Evolutionary conservation across 2,113 vertebrate genomes (phyloP).

Genomic region (Crotophaga sulcirostris): DNA sequence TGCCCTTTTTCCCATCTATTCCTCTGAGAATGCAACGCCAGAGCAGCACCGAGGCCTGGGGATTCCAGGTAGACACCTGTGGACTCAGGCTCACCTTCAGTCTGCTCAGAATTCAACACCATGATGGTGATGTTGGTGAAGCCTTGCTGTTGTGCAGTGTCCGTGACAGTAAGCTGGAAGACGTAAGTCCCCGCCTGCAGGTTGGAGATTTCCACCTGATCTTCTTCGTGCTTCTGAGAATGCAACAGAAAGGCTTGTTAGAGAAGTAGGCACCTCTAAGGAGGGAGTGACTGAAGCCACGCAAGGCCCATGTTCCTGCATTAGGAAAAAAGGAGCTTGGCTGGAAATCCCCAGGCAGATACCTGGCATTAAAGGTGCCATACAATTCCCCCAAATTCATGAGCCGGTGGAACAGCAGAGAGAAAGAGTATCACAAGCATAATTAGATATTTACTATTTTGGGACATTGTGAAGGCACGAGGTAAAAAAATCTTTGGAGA

Average conservation of each 20-base stretch:
- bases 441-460: background rate
- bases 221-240: constrained; percentile 72
- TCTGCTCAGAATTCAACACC: constrained; percentile 87
- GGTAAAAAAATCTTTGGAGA: background rate
- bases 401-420: background rate
- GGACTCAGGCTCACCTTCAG: constrained; percentile 81
- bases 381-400: background rate
- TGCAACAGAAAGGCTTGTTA: background rate
- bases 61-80: background rate
- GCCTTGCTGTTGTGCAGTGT: constrained; percentile 73
- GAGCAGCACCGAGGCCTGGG: background rate
- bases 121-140: constrained; percentile 80
- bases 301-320: background rate
- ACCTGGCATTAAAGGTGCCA: background rate
- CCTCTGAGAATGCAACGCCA: background rate
- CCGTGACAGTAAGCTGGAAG: constrained; percentile 84
- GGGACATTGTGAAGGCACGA: background rate
- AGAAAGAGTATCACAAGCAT: background rate
- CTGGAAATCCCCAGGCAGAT: background rate
- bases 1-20: background rate
- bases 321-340: background rate
- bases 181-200: constrained; percentile 84
- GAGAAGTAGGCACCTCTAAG: background rate
- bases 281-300: background rate
- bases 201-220: constrained; percentile 83